These are phyloP conservation scores for Stenurella melanura DNA, from an alignment of 2,888 invertebrate genomes.

Conservation along the genomic window DNA sequence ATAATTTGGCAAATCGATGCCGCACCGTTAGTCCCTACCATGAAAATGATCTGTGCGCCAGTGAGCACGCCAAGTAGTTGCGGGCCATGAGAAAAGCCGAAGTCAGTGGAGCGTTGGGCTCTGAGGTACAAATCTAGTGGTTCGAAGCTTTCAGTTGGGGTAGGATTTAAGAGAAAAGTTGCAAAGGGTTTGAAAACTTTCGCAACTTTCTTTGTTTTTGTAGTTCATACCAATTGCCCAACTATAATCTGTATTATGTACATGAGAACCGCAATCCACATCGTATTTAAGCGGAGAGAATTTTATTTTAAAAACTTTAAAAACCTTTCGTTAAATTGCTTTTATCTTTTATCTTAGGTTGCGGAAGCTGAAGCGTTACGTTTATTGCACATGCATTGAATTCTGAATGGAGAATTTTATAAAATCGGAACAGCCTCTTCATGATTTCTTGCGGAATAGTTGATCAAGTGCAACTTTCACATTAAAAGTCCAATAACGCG, in stretches of 20 bases:
- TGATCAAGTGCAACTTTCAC: too few relatives aligned
- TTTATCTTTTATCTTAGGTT: background rate
- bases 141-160: slow-evolving; percentile 48
- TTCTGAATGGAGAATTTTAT: background rate
- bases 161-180: slow-evolving; percentile 50
- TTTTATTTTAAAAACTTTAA: slow-evolving; percentile 46
- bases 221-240: slow-evolving; percentile 50
- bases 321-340: background rate
- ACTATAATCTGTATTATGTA: slow-evolving; percentile 54
- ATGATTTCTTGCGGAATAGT: too few relatives aligned
- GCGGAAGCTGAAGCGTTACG: background rate
- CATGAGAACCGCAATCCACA: slow-evolving; percentile 52
- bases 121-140: slow-evolving; percentile 31
- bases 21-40: background rate
- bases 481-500: too few relatives aligned
- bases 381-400: slow-evolving; percentile 5
- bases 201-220: slow-evolving; percentile 52
- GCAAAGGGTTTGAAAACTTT: slow-evolving; percentile 47
- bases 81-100: background rate
- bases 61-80: background rate
- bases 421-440: background rate
- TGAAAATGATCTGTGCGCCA: background rate
- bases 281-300: slow-evolving; percentile 48
- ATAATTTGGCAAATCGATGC: background rate
- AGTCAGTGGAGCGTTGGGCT: slow-evolving; percentile 45